A percentile compares a stretch with the other conserved stretches of the same genome.
Conservation (phyloP, 2,113 vertebrate species). For the Ascaphus truei region DNA sequence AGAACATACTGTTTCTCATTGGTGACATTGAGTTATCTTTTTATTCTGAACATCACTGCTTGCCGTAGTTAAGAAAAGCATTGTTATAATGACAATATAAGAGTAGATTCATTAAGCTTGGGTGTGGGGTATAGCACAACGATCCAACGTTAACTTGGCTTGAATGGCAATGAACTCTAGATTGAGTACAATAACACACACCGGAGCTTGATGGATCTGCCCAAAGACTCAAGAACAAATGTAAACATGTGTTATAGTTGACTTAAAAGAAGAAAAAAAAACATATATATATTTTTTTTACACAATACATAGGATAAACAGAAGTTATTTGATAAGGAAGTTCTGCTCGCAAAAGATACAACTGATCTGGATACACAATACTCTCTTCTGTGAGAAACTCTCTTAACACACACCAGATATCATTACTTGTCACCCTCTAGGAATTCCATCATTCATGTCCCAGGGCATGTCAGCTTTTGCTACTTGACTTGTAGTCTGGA, state of each 20-base stretch:
- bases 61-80: not conserved
- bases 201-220: no score
- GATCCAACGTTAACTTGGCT: no score
- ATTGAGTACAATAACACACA: no score
- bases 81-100: slow-evolving; percentile 13
- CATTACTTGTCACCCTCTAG: slow-evolving; percentile 14
- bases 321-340: not conserved
- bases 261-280: no score
- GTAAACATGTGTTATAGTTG: not conserved
- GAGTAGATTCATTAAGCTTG: no score
- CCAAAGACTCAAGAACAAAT: not conserved
- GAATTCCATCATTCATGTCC: slow-evolving; percentile 23
- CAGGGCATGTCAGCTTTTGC: not conserved
- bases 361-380: not conserved
- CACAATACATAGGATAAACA: not conserved
- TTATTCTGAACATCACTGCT: not conserved
- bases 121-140: no score
- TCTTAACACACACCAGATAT: slow-evolving; percentile 24
- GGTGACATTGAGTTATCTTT: not conserved
- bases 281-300: not conserved
- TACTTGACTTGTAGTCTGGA: slow-evolving; percentile 3
- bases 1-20: not conserved
- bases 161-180: no score
- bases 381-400: slow-evolving; percentile 8
- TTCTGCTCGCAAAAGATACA: not conserved